Percentiles rank a stretch among this genome's conserved stretches.
Conservation (phyloP, 1,140 invertebrate species). For the Drosophila persimilis region DNA sequence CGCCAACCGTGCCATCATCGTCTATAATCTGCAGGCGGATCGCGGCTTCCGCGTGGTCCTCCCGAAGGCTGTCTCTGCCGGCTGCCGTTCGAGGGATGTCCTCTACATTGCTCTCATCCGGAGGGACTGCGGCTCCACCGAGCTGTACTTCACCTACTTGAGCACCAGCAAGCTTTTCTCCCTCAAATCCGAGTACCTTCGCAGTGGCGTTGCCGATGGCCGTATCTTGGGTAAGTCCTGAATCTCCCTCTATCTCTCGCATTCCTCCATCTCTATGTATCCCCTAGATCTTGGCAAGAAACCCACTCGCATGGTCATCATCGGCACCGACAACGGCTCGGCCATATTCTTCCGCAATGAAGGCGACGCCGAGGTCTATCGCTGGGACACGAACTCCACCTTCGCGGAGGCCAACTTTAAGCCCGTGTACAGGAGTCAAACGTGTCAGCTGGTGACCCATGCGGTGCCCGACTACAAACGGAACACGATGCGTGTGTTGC, state of each 20-base stretch:
- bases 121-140: constrained; percentile 83
- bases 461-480: constrained; percentile 85
- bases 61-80: constrained; percentile 84
- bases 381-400: constrained; percentile 85
- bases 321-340: constrained; percentile 86
- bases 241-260: neutral
- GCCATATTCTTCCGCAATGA: constrained; percentile 86
- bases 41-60: constrained; percentile 85
- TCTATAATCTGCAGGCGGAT: constrained; percentile 85
- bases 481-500: constrained; percentile 85
- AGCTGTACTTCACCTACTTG: constrained; percentile 86
- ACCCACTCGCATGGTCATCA: constrained; percentile 84
- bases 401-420: constrained; percentile 84
- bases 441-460: constrained; percentile 85
- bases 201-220: constrained; percentile 84
- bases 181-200: constrained; percentile 85
- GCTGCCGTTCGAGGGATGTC: constrained; percentile 84
- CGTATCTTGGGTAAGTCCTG: constrained; percentile 82
- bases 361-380: constrained; percentile 85
- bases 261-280: neutral
- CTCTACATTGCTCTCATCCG: constrained; percentile 85
- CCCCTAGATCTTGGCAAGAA: constrained; percentile 84
- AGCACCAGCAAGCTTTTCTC: constrained; percentile 84
- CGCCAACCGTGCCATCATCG: constrained; percentile 85
- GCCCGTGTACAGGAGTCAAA: constrained; percentile 84